Conservation (phyloP, 2,888 invertebrate genomes). For the Drosophila phalerata region DNA sequence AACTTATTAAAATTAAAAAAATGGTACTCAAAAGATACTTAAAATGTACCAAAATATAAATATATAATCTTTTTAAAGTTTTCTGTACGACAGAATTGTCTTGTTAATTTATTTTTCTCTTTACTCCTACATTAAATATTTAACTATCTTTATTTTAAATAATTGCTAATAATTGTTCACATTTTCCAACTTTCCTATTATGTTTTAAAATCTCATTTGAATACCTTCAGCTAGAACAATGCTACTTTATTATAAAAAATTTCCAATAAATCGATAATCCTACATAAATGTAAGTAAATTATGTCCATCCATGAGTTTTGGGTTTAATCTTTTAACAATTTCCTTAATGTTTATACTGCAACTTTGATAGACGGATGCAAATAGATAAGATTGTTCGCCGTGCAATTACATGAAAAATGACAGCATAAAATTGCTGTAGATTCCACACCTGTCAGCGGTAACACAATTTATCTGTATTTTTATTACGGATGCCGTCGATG, state of each 20-base stretch:
- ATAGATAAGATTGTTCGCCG: slow-evolving; percentile 13
- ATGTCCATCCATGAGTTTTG: neutral
- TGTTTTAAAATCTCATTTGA: too few relatives aligned
- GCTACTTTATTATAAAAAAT: neutral
- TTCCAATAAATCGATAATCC: neutral
- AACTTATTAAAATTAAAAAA: too few relatives aligned
- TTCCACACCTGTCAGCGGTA: slow-evolving; percentile 72
- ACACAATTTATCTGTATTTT: slow-evolving; percentile 55
- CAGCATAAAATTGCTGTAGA: slow-evolving; percentile 55
- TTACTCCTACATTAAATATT: too few relatives aligned
- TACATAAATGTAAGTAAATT: neutral
- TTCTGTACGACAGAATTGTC: too few relatives aligned
- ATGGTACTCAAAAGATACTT: too few relatives aligned
- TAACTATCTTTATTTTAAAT: too few relatives aligned
- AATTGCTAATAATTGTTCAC: too few relatives aligned
- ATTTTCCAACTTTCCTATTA: too few relatives aligned
- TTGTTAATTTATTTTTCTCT: too few relatives aligned
- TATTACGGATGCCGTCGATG: slow-evolving; percentile 25
- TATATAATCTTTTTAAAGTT: too few relatives aligned
- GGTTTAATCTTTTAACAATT: neutral
- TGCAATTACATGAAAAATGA: slow-evolving; percentile 19
- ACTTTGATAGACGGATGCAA: slow-evolving; percentile 8
- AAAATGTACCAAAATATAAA: too few relatives aligned
- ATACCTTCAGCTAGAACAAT: too few relatives aligned
- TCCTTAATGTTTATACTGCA: neutral